These are phyloP conservation scores for Orientallactaga sibirica DNA, from an alignment of 2,797 vertebrate species.

Conservation along the genomic window DNA sequence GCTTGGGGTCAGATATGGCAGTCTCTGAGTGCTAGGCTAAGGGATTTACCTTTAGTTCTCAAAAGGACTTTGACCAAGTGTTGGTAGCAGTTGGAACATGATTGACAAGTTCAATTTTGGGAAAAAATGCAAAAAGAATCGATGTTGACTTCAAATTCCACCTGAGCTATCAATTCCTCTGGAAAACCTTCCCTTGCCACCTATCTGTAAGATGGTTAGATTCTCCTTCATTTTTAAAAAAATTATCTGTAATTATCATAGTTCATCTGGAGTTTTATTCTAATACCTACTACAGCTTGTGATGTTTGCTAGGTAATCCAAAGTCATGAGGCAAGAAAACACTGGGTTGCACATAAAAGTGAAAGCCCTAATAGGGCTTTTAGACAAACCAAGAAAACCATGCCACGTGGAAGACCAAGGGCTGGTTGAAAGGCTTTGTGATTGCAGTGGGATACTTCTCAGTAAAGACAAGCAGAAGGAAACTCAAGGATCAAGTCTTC, in stretches of 20 bases:
- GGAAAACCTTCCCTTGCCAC: neutral
- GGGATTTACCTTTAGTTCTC: neutral
- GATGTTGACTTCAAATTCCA: neutral
- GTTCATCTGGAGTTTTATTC: neutral
- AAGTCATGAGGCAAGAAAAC: neutral
- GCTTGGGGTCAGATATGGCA: neutral
- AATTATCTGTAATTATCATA: neutral
- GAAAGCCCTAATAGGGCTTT: neutral
- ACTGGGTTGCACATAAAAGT: neutral
- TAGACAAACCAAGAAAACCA: neutral
- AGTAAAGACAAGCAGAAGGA: neutral
- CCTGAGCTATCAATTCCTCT: neutral
- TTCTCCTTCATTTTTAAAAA: neutral
- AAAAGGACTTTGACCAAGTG: neutral
- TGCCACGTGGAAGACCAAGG: neutral
- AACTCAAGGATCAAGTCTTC: neutral
- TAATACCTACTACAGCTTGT: neutral
- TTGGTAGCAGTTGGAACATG: neutral
- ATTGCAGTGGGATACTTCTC: neutral
- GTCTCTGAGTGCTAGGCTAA: neutral
- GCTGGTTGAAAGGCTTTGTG: neutral
- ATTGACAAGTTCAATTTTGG: constrained; percentile 13
- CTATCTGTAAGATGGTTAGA: neutral
- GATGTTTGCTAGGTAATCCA: neutral
- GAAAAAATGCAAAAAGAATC: neutral